Base-by-base conservation (phyloP, 30 jellyfish, hydroid and myxozoan species). In the Hydractinia echinata region DNA sequence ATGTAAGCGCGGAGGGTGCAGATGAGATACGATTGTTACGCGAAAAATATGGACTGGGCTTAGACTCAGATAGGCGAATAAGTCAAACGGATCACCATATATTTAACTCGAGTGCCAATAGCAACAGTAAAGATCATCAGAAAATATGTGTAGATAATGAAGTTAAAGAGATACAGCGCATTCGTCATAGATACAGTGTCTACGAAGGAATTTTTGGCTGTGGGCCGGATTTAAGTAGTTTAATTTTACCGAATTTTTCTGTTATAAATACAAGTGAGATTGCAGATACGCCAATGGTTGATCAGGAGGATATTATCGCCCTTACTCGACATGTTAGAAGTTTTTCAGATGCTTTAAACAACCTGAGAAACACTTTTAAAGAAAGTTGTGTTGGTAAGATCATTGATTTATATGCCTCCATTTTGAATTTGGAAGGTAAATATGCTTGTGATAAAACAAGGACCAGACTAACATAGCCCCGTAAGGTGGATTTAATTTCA, bases 251-350 rank as follows among this genome's bases (percentile, higher is more conserved):
- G 16, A 77, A 16, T 54, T 60, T 55, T 44, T 61, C 44, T 30
- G 18, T 51, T 30, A 54, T 16, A 15, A 49, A 50, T 60, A 60
- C 53, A 55, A 54, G 18, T 83, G 87, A 68, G 8, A 44, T 51
- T 77, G 67, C 61, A 14, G 94, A 84, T 48, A 49, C 84, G 51
- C 90, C 61, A 53, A 91, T 92, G 98, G 98, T 92, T 58, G 95
- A 92, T 74, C 96, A 87, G 76, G 96, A 92, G 30, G 98, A 87
- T 81, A 92, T 92, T 49, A 87, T 88, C 49, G 87, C 96, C 1
- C 89, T 92, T 52, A 92, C 98, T 48, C 95, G 77, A 7, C 98
- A 92, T 82, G 98, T 92, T 49, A 78, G 98, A 76, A 92, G 85
- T 64, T 92, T 92, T 81, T 92, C 98, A 10, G 87, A 50, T 67